Base-by-base conservation (phyloP, 2,113 vertebrate genomes). In the Australoheros scitulus region DNA sequence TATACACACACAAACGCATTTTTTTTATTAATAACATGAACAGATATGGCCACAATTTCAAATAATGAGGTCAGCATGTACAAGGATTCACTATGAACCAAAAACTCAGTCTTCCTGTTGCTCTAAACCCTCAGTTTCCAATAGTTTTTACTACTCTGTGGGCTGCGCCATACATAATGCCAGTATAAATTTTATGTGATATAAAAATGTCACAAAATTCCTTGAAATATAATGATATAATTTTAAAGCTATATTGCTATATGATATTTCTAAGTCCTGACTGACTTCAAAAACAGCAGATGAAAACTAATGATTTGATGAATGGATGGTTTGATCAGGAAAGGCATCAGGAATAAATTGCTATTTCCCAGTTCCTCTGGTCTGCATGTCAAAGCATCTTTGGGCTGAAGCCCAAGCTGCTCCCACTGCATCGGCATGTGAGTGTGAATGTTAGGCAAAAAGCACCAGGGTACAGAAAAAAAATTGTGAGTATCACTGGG, bases 1-100 rank as follows among this genome's bases (percentile, higher is more conserved):
- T 34, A 34, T 6, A 34, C 32, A 5, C 7, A 2, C 34, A 36
- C 34, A 36, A 26, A 26, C 2, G 24, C 34, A 77, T 50, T 61
- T 36, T 61, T 47, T 41, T 56, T 18, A 77, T 77, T 88, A 57
- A 70, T 56, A 36, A 26, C 17, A 77, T 43, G 41, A 56, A 50
- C 20, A 80, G 61, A 80, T 8, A 47, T 18, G 64, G 38, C 63
- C 43, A 52, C 43, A 72, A 17, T 72, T 52, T 72, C 65, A 52
- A 17, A 72, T 26, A 72, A 32, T 52, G 26, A 72, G 17, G 26
- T 72, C 17, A 1, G 26, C 68, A 32, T 52, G 20, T 52, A 8
- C 29, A 47, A 72, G 26, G 65, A 52, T 29, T 70, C 43, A 7
- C 43, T 2, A 0, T 11, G 0, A 68, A 52, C 43, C 24, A 14